Evolutionary conservation across 2,797 vertebrate genomes (phyloP), one percentile per base, ranked within the genome.

Genomic region (Melanogrammus aeglefinus): DNA sequence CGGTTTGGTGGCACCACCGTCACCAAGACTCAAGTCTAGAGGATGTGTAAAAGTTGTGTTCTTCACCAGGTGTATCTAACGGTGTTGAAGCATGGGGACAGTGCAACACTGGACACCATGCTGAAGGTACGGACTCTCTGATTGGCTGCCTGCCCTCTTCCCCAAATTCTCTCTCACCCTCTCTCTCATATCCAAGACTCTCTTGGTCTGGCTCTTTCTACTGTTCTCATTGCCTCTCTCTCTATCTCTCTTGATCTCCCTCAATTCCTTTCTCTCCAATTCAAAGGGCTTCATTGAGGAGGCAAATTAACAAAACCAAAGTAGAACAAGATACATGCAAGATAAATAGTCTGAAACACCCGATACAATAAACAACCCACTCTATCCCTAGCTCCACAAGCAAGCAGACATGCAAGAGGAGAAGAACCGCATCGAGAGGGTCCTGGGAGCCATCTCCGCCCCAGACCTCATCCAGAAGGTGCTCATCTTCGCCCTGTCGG

Each of bases 391-490:
- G 98, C 97, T 99, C 82, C 98, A 99, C 93, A 99, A 98, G 88
- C 96, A 96, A 87, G 97, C 98, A 0, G 98, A 99, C 92, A 98
- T 99, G 97, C 97, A 99, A 90, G 98, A 99, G 92, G 98, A 99
- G 93, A 99, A 95, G 93, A 99, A 98, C 83, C 93, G 97, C 4
- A 99, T 99, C 38, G 97, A 99, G 87, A 94, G 97, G 85, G 97
- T 99, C 69, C 95, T 99, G 4, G 97, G 98, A 9, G 96, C 97
- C 89, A 97, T 99, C 91, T 94, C 95, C 8, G 94, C 95, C 63
- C 96, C 96, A 1, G 98, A 99, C 78, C 95, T 99, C 88, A 97
- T 99, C 91, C 97, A 99, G 82, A 98, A 97, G 94, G 97, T 99
- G 88, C 96, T 99, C 83, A 95, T 75, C 83, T 99, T 99, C 89